Base-by-base conservation (phyloP, 2,888 invertebrate species). In the Dorcus parallelipipedus region DNA sequence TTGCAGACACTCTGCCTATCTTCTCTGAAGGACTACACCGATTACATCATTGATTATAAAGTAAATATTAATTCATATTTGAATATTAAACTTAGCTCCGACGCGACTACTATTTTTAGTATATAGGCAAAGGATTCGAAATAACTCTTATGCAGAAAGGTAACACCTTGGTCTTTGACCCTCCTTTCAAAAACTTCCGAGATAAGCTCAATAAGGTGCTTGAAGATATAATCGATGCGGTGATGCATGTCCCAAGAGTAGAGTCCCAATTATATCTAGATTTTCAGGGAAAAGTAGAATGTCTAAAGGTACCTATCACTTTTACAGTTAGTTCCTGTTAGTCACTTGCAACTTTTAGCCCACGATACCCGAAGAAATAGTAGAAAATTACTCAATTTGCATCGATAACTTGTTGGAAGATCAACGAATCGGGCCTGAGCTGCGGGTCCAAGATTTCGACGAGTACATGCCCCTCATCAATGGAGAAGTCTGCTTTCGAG, bases 241-340 rank as follows among this genome's bases (percentile, higher is more conserved):
- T 93, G 38, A 81, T 83, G 62, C 82, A 83, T 39, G 81, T 92
- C 52, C 91, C 93, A 1, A 82, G 93, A 54, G 81, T 96, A 43
- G 95, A 97, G 77, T 89, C 87, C 0, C 84, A 89, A 68, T 78
- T 92, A 47, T 91, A 89, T 75, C 82, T 88, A 64, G 90, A 90
- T 74, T 86, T 75, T 65, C 69, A 79, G 65, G 71, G 67, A 5
- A 71, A 73, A 49, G 65, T 68, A 4, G 50, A 62, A 23, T 74
- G 53, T 59, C 62, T 79, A 50, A 75, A 76, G 68, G 78, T 74
- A 65, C 9, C 40, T 47, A 10, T 33, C 7, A 33, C 7, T 33
- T 33, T 33, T 33, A 33, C 6, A 6, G 3, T 33, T 6, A 20
- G 26, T 33, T 33, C 0, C 6, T 4, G 26, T 33, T 33, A 33